Evolutionary conservation across 2,113 vertebrate genomes (phyloP).

Genomic region (Chionomys nivalis): DNA sequence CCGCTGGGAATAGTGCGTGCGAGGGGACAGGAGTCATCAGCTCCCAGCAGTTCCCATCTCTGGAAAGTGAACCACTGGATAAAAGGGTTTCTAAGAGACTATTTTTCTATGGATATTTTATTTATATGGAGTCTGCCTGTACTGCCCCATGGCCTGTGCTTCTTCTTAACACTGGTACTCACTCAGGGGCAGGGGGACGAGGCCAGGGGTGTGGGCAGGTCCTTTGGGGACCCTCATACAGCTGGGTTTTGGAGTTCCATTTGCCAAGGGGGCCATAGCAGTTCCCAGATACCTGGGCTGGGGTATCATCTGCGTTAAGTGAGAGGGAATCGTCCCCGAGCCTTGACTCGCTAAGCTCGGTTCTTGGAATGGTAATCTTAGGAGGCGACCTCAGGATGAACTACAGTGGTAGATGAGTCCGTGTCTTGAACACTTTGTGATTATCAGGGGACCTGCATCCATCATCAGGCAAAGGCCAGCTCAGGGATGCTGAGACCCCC

Average conservation of each 20-base stretch:
- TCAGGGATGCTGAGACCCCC: neutral
- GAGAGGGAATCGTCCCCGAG: slow-evolving; percentile 52
- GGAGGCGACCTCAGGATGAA: slow-evolving; percentile 58
- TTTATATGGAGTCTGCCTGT: slow-evolving; percentile 92
- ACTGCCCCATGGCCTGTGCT: slow-evolving; percentile 84
- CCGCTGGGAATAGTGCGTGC: slow-evolving; percentile 72
- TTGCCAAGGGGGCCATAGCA: slow-evolving; percentile 85
- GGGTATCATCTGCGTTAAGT: slow-evolving; percentile 77
- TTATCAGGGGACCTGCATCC: slow-evolving; percentile 60
- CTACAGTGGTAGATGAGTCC: slow-evolving; percentile 80
- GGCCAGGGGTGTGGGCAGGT: slow-evolving; percentile 40
- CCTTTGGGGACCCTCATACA: neutral
- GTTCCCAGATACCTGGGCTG: slow-evolving; percentile 79
- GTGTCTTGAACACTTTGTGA: slow-evolving; percentile 79
- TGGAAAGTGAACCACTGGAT: slow-evolving; percentile 91
- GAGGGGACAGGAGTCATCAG: slow-evolving; percentile 65
- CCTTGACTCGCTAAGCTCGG: slow-evolving; percentile 68
- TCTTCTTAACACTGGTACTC: slow-evolving; percentile 83
- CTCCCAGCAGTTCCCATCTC: slow-evolving; percentile 88
- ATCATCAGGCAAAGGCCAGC: neutral
- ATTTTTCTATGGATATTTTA: slow-evolving; percentile 99
- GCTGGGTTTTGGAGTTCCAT: slow-evolving; percentile 80
- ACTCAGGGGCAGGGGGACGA: slow-evolving; percentile 73
- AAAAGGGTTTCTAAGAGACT: slow-evolving; percentile 97
- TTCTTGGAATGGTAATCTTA: slow-evolving; percentile 74